These are phyloP conservation scores for Clarias pachynema DNA, from an alignment of 2,797 vertebrate genomes.

Conservation along the genomic window DNA sequence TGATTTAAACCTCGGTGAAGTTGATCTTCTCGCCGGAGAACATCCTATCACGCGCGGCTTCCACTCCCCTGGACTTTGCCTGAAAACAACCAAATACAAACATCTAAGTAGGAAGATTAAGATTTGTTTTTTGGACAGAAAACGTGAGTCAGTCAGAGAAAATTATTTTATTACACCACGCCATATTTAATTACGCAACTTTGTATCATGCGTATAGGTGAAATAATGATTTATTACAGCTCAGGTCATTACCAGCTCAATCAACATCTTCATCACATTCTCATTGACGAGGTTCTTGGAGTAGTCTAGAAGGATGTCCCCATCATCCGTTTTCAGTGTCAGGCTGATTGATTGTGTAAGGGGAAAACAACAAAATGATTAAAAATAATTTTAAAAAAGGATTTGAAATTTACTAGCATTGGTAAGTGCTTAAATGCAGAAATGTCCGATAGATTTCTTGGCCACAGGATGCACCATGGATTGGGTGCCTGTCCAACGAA, in stretches of 20 bases:
- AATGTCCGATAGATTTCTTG: background rate
- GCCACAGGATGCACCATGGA: no score
- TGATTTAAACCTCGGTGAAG: conserved; percentile 87
- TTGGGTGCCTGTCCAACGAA: no score
- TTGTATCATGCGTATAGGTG: background rate
- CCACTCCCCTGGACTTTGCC: conserved; percentile 90
- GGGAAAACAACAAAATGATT: conserved; percentile 49
- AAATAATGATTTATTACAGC: background rate
- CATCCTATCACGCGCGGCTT: conserved; percentile 87
- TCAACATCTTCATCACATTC: conserved; percentile 88
- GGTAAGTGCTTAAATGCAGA: background rate
- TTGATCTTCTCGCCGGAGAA: conserved; percentile 95
- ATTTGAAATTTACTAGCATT: background rate
- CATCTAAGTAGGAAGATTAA: background rate
- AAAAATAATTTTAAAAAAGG: background rate
- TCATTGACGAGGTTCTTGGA: conserved; percentile 95
- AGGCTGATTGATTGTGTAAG: conserved; percentile 69
- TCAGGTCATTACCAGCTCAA: conserved; percentile 84
- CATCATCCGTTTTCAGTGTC: conserved; percentile 83
- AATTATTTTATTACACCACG: background rate
- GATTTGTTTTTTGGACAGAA: background rate
- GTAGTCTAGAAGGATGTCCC: conserved; percentile 92
- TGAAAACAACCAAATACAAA: conserved; percentile 55
- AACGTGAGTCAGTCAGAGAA: background rate
- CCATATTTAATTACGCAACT: background rate